Base-by-base conservation (phyloP, 2,797 vertebrate species). In the Periophthalmus magnuspinnatus region DNA sequence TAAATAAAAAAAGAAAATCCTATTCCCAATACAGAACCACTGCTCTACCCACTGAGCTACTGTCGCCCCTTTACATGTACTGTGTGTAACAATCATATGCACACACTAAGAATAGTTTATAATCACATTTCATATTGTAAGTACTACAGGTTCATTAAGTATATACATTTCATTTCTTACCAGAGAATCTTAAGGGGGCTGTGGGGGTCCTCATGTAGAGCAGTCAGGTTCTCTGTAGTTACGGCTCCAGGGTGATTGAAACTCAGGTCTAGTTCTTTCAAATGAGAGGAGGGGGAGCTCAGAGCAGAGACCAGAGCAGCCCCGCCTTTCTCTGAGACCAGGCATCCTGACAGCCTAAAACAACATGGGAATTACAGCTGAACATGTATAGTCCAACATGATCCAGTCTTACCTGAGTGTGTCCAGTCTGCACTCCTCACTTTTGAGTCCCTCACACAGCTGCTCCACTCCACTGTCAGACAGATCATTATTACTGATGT, bases 241-340 rank as follows among this genome's bases (percentile, higher is more conserved):
- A 14, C 24, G 2, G 4, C 14, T 58, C 8, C 2, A 33, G 56
- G 56, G 17, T 58, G 13, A 16, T 58, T 58, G 28, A 32, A 58
- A 28, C 56, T 58, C 5, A 58, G 56, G 56, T 58, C 56, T 0
- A 58, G 67, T n/a, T 74, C 71, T 60, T 38, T 71, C 6, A 74
- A 60, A 38, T 60, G 54, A 34, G 58, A 47, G 45, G 54, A 55
- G 17, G 63, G 38, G 36, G 65, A 65, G 16, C 32, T 68, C 55
- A 78, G 59, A 56, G 71, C 76, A n/a, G 68, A 54, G 68, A 56
- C 55, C 67, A 77, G 47, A 34, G 45, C 34, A 19, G 61, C 62
- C 41, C 77, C 75, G 6, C 77, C 77, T 7, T 54, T 55, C 50
- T 72, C 73, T 64, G 76, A 70, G 55, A 81, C 41, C 72, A 52